These are phyloP conservation scores for Diplodus sargus DNA, from an alignment of 2,797 vertebrate species.

Conservation along the genomic window DNA sequence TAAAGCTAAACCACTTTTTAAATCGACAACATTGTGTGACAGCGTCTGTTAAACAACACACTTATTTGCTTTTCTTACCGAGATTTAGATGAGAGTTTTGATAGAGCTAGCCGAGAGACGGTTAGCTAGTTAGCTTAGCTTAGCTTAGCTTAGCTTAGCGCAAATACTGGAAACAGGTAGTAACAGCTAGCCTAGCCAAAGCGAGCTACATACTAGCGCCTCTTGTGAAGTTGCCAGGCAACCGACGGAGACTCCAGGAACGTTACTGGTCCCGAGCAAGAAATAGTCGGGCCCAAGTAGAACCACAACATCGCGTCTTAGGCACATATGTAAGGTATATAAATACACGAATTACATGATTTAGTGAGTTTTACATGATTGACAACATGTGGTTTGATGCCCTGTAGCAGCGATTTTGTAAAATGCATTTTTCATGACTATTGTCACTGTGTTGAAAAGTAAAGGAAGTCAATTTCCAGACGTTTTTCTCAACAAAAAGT, in stretches of 20 bases:
- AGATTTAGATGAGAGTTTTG: neutral
- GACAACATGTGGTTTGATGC: no score
- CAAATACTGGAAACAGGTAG: neutral
- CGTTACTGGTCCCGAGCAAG: neutral
- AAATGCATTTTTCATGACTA: no score
- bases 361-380: no score
- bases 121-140: slow-evolving; percentile 5
- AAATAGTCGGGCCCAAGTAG: neutral
- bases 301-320: neutral
- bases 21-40: neutral
- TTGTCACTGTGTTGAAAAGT: no score
- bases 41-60: neutral
- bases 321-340: no score
- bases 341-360: no score
- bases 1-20: slow-evolving; percentile 52
- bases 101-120: no score
- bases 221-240: neutral
- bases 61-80: neutral
- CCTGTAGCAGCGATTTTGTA: no score
- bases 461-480: no score
- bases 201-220: no score
- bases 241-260: neutral
- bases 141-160: slow-evolving; percentile 20
- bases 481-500: no score
- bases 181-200: neutral